Base-by-base conservation (phyloP, 2,888 invertebrate genomes). In the Dichetophora obliterata region DNA sequence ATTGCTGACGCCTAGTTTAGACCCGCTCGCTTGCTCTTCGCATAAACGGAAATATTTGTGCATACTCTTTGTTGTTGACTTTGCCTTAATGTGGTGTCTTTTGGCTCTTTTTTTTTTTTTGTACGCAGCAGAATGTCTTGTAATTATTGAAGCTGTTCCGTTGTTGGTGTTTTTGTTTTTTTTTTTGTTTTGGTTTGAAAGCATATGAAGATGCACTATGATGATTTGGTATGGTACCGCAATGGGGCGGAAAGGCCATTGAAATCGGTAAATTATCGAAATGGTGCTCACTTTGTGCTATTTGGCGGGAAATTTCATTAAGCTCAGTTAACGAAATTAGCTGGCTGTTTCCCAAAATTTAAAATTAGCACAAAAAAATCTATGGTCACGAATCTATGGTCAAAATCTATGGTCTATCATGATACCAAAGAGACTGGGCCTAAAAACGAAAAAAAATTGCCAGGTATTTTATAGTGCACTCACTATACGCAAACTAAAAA, bases 231-330 rank as follows among this genome's bases (percentile, higher is more conserved):
- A 43, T 34, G 66, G 78, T 79, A 80, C 79, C 80, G 80, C 80
- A 80, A 80, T 78, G 77, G 80, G 81, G 81, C 80, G 81, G 78
- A 81, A 37, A 80, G 79, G 78, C 79, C 80, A 81, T 52, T 24
- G 48, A 37, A 72, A 14, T 8, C 48, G 34, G 22, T 14, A 11
- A 70, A n/a, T 19, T 8, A 70, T 19, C 5, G 14, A 57, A 24
- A 6, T 22, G 65, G n/a, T n/a, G n/a, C 24, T 31, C 14, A 69
- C 14, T 27, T n/a, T 1, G 27, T 14, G 50, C 37, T 8, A 8
- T 16, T 14, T 27, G 5, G 27, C 14, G 8, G 22, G 27, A 27
- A 69, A 16, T 69, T 69, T 50, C 52, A 52, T 69, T 52, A n/a
- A 52, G 37, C 37, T 37, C 37, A 8, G 37, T 37, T 37, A 37